Evolutionary conservation across 1,140 invertebrate species (phyloP).

Genomic region (Phocides pigmalion): DNA sequence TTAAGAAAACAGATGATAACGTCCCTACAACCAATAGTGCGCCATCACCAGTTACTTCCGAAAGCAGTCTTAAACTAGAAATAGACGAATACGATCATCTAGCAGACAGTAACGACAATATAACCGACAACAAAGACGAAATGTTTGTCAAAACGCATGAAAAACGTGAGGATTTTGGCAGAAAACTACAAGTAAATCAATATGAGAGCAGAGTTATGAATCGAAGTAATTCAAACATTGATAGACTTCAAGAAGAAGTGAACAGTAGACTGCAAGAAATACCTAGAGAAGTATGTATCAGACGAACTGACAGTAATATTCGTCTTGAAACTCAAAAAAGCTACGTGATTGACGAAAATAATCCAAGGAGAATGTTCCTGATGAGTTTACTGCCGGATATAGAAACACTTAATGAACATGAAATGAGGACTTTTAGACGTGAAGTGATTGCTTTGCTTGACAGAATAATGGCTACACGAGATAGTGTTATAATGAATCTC

Average conservation of each 20-base stretch:
- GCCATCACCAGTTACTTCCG: slow-evolving; percentile 17
- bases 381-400: slow-evolving; percentile 40
- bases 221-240: neutral
- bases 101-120: slow-evolving; percentile 5
- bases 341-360: slow-evolving; percentile 27
- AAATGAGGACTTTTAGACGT: slow-evolving; percentile 41
- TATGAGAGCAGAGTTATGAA: neutral
- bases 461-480: slow-evolving; percentile 33
- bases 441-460: slow-evolving; percentile 35
- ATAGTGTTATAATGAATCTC: slow-evolving; percentile 18
- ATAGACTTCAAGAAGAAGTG: slow-evolving; percentile 21
- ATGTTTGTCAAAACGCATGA: neutral
- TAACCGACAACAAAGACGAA: neutral
- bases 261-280: neutral
- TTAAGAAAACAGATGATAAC: slow-evolving; percentile 25
- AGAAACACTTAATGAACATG: slow-evolving; percentile 36
- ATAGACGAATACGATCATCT: slow-evolving; percentile 30
- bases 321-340: slow-evolving; percentile 24
- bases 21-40: slow-evolving; percentile 25
- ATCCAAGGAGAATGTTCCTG: slow-evolving; percentile 41
- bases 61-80: slow-evolving; percentile 24
- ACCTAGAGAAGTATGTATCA: neutral
- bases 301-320: neutral
- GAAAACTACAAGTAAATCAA: neutral
- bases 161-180: neutral